phyloP scores from a whole-genome alignment of 2,888 invertebrate species.

The Lasioglossum villosulum region DNA sequence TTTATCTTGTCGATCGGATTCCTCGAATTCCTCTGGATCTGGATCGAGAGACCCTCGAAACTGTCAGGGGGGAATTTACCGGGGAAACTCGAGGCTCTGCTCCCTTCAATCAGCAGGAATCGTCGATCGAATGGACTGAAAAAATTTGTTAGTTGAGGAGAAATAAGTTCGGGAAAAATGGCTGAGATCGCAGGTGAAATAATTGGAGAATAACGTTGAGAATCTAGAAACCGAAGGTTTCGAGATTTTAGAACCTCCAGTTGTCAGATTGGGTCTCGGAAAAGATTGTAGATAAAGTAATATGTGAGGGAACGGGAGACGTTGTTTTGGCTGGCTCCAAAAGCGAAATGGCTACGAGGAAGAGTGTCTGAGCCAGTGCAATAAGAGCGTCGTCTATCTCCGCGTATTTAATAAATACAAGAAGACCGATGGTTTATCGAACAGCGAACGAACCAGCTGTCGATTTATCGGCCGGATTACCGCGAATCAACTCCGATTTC shows the following conservation, averaged over 20 bases:
- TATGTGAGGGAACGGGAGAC: neutral
- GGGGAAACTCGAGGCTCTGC: neutral
- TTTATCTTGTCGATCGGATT: neutral
- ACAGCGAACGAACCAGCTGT: neutral
- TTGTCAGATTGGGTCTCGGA: neutral
- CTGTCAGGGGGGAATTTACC: neutral
- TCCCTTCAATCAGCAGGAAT: neutral
- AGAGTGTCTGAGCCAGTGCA: neutral
- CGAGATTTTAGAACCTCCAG: too few relatives aligned
- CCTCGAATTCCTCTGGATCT: neutral
- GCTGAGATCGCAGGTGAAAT: neutral
- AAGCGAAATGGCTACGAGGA: neutral
- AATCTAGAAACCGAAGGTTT: too few relatives aligned
- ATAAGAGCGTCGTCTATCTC: slow-evolving; percentile 36
- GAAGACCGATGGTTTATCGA: slow-evolving; percentile 9
- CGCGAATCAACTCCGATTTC: slow-evolving; percentile 63
- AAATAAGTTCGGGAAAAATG: neutral
- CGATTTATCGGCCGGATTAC: slow-evolving; percentile 63
- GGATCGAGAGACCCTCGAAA: neutral
- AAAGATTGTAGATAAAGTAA: neutral
- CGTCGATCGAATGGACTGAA: neutral
- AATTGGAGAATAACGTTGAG: neutral
- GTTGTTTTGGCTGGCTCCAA: neutral
- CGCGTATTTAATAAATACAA: slow-evolving; percentile 52
- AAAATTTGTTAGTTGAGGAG: neutral